These are phyloP conservation scores for Anhinga rufa DNA, from an alignment of 2,113 vertebrate genomes.

Conservation along the genomic window DNA sequence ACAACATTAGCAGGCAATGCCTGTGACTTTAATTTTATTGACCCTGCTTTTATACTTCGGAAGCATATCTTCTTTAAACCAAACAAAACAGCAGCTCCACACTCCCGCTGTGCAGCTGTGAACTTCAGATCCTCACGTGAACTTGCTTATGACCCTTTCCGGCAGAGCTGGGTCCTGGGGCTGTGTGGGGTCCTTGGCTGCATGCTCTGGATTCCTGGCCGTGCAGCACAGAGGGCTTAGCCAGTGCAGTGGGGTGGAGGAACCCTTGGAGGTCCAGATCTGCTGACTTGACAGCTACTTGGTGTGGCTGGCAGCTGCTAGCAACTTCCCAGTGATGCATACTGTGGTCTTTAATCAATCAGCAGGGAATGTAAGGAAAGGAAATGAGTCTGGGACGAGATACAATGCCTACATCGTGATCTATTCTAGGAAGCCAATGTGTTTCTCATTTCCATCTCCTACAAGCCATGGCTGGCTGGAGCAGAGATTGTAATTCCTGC, in stretches of 20 bases:
- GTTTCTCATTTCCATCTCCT: background rate
- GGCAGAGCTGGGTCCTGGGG: background rate
- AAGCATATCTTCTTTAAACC: background rate
- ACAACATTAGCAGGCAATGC: background rate
- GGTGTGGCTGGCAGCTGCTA: background rate
- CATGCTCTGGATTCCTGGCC: background rate
- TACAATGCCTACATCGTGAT: fast-evolving
- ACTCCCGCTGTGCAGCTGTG: background rate
- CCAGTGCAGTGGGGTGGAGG: background rate
- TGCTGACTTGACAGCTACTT: background rate
- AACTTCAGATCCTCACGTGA: background rate
- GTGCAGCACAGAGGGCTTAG: background rate
- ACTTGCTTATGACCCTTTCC: background rate
- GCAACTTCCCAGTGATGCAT: background rate
- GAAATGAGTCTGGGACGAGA: background rate
- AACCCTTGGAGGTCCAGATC: background rate
- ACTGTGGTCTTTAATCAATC: background rate
- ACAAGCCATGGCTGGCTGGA: background rate
- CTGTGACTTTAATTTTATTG: background rate
- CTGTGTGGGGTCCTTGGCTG: background rate
- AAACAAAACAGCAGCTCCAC: background rate
- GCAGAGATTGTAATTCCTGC: background rate
- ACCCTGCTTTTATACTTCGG: background rate
- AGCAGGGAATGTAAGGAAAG: background rate
- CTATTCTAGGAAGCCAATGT: background rate